Evolutionary conservation across 2,113 vertebrate genomes (phyloP), one percentile per base, ranked within the genome.

Genomic region (Rousettus leschenaultii): DNA sequence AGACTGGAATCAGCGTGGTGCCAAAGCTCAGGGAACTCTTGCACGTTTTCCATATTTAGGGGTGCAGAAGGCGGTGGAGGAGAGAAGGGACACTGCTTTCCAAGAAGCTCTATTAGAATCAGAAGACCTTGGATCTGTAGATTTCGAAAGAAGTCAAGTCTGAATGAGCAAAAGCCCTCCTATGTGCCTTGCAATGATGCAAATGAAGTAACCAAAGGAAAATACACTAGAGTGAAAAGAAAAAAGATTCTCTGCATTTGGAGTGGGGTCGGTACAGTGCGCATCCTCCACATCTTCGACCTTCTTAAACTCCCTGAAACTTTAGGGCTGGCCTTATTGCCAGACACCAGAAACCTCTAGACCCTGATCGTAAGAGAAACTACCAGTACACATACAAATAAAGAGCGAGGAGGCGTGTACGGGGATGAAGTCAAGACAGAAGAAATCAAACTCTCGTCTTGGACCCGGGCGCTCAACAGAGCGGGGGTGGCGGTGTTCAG

Each of bases 381-480:
- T 33, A 13, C 40, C 21, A 9, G 12, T 6, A 30, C 24, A 55
- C 33, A 48, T 8, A 68, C 82, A 74, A 85, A 91, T 68, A 53
- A 83, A 86, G 65, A 55, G 24, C 10, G 1, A 40, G 90, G 71
- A 86, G 82, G 70, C 16, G 51, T 53, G 91, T 43, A 33, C 26
- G 68, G 53, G 33, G 38, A 77, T 66, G 65, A 80, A 95, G 87
- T 90, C 75, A 48, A 96, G 85, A 51, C 88, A 38, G 85, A 94
- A 82, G 70, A 87, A 90, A 87, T 75, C 79, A 55, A 94, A 94
- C 86, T 96, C 89, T 78, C 35, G 16, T 59, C 74, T 74, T 55
- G 77, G 85, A 65, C 84, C 16, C 16, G 57, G 48, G 71, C 51
- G 73, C 65, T 14, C 73, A 61, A 14, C 19, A 1, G 7, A n/a